A percentile compares a stretch with the other conserved stretches of the same genome.
Conservation (phyloP, 2,888 invertebrate genomes). For the Allolobophora icterica region DNA sequence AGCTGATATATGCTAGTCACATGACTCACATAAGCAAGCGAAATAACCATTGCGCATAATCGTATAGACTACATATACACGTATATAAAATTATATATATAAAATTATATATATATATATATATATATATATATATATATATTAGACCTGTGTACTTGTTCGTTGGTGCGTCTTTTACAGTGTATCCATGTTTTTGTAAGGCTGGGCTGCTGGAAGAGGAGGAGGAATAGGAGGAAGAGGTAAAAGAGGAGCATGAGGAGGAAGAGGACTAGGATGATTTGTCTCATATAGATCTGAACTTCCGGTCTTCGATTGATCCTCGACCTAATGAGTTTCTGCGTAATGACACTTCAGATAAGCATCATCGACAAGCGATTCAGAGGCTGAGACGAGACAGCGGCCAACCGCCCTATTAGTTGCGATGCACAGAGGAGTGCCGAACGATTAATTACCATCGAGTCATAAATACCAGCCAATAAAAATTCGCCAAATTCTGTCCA, state of each 20-base stretch:
- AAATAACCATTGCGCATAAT: too few species aligned
- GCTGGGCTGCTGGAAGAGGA: neutral
- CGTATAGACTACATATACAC: too few species aligned
- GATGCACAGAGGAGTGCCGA: neutral
- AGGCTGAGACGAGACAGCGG: neutral
- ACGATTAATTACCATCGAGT: neutral
- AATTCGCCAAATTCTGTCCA: neutral
- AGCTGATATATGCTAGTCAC: too few species aligned
- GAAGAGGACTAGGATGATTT: neutral
- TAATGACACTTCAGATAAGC: constrained; percentile 3
- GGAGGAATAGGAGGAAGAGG: too few species aligned
- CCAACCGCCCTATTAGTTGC: too few species aligned
- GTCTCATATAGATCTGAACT: neutral
- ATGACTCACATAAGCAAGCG: too few species aligned
- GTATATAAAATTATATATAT: too few species aligned
- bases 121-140: too few species aligned
- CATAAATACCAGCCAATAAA: neutral
- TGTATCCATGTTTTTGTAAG: neutral
- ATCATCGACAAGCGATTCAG: constrained; percentile 11
- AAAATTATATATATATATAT: too few species aligned
- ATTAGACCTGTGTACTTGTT: neutral
- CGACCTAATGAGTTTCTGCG: neutral
- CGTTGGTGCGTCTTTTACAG: neutral
- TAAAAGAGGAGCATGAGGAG: too few species aligned
- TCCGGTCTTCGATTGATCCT: neutral